phyloP scores from a whole-genome alignment of 2,113 vertebrate genomes.

The Menidia beryllina region DNA sequence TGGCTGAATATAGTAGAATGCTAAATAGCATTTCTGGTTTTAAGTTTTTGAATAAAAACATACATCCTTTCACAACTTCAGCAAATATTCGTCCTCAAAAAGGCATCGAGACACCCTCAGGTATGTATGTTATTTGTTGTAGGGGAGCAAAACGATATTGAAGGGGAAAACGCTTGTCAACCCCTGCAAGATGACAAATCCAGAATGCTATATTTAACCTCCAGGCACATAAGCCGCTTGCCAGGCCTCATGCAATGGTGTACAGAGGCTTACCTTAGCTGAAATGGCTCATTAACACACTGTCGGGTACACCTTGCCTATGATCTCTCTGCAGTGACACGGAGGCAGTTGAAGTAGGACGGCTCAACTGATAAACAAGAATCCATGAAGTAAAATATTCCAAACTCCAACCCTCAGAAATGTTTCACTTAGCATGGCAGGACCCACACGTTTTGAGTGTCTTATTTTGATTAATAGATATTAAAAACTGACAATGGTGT shows the following conservation, averaged over 20 bases:
- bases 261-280: conserved; percentile 43
- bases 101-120: not conserved
- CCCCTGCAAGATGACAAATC: conserved; percentile 31
- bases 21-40: not conserved
- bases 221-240: not conserved
- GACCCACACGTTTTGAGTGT: conserved; percentile 1
- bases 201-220: conserved; percentile 40
- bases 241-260: conserved; percentile 42
- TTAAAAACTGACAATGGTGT: too few species aligned
- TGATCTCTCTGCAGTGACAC: conserved; percentile 53
- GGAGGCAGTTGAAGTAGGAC: conserved; percentile 51
- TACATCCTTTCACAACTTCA: not conserved
- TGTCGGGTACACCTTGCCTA: conserved; percentile 36
- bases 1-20: not conserved
- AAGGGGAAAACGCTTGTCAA: not conserved
- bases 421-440: conserved; percentile 16
- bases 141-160: conserved; percentile 1
- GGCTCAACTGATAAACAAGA: conserved; percentile 47
- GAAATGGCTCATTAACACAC: conserved; percentile 48
- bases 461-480: too few species aligned
- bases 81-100: too few species aligned
- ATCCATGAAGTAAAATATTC: conserved; percentile 47
- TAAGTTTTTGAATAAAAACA: not conserved
- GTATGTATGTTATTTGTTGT: not conserved
- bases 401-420: conserved; percentile 1